Evolutionary conservation across 1,140 invertebrate species (phyloP), one percentile per base, ranked within the genome.

Genomic region (Calephelis nemesis): DNA sequence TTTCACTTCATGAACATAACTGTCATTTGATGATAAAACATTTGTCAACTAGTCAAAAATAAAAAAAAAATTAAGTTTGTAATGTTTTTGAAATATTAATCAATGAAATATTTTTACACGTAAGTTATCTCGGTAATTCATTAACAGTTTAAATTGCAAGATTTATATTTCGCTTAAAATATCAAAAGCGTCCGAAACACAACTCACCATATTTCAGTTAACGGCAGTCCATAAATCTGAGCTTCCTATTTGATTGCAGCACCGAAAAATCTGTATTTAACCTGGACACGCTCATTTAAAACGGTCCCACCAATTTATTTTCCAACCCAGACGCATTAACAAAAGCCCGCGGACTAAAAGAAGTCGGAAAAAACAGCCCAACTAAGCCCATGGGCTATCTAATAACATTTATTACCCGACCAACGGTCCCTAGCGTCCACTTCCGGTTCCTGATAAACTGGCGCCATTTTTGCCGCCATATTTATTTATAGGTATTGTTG

Each of bases 371-470:
- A 91, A 87, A 90, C 79, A 68, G 72, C 68, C 71, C 73, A 85
- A 91, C 88, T 91, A 91, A 90, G 89, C 89, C 89, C 86, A 76
- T 76, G 72, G 86, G 89, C 89, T 88, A 91, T 91, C 89, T 89
- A 91, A 91, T 91, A 91, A 91, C 87, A 91, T 91, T 90, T 91
- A 91, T 91, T 89, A 89, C 84, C 74, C 71, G 70, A 73, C 78
- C 77, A 74, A 75, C 77, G 75, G 82, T 88, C 87, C 88, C 87
- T 76, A 82, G 85, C 74, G 88, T 83, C 86, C 88, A 88, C 85
- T 90, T 88, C 81, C 81, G 78, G 75, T 71, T 74, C 69, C 83
- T 91, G 88, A 91, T 91, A 91, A 90, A 91, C 82, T 82, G 89
- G 65, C 79, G 82, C 89, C 86, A 89, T 90, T 91, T 91, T 91